Base-by-base conservation (phyloP, 2,113 vertebrate species). In the Cacatua alba region DNA sequence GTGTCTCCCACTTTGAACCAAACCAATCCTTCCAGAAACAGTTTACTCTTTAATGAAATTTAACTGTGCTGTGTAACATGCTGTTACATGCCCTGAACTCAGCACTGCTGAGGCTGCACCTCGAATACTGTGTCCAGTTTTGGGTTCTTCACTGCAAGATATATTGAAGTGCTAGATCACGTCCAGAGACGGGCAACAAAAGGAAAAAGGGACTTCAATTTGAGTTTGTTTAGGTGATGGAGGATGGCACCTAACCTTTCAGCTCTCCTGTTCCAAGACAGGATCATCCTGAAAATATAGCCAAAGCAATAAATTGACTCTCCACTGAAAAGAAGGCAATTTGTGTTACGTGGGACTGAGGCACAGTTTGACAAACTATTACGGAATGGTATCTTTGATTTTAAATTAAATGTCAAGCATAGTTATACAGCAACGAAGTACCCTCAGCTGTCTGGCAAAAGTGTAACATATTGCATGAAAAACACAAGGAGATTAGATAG, bases 351-450 rank as follows among this genome's bases (percentile, higher is more conserved):
- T 39, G 79, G 49, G 93, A 62, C 65, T 55, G 65, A 96, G 76
- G 82, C 70, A 80, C 31, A 93, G 78, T 62, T 97, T 96, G 95
- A 94, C 75, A 95, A 97, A 97, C 91, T 90, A 86, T 90, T 92
- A 94, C 76, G 65, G 92, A 96, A 83, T 33, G 76, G 86, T 90
- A 93, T 91, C 79, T 97, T 97, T 81, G 77, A 93, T 97, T 98
- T 96, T 88, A 96, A 98, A 97, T 96, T 96, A 97, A 97, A 97
- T 97, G 97, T 97, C 97, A 98, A 94, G 82, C 74, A 46, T 64
- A 92, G 90, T 96, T 97, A 97, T 63, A 53, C 71, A 91, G 93
- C 25, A 13, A 88, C 91, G 96, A 96, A 85, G 74, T 88, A 92
- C 80, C 65, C 82, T 77, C 91, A 88, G 70, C 85, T 82, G 91